Base-by-base conservation (phyloP, 35 echinoderm and acorn worm species). In the Apostichopus japonicus region DNA sequence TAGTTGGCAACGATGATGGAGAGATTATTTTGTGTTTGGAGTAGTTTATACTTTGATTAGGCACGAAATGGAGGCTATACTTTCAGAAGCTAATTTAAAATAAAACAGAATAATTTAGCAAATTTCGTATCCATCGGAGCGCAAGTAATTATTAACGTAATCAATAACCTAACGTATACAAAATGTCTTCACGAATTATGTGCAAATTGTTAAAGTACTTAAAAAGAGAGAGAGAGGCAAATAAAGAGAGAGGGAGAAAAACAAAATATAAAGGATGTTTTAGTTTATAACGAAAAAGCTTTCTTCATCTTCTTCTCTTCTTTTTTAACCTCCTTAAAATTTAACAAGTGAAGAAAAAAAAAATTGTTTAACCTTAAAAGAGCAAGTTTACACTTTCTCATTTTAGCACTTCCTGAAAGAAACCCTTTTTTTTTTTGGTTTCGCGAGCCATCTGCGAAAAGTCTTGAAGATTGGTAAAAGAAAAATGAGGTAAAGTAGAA, bases 121-220 rank as follows among this genome's bases (percentile, higher is more conserved):
- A 80, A 54, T 80, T 27, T 53, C 54, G 6, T 80, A 14, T 17
- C 19, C 24, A 23, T 6, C 71, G 16, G 71, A 75, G 17, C 21
- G 17, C 16, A 19, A 75, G 71, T 23, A 75, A 57, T 84, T 84
- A 84, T 55, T 55, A 75, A 84, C 53, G 54, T 84, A n/a, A 84
- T 84, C 81, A 84, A 84, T 84, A 84, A 57, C 16, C 14, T 84
- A 84, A 57, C 81, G 53, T 84, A 84, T 58, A 84, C 81, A 84
- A 84, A 19, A 57, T 84, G 81, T 84, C 81, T 84, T 17, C 27
- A 10, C 16, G 81, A 57, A 84, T 84, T 84, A 84, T 84, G 27
- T 80, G 11, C 27, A 23, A 80, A 44, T 54, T 80, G 16, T 33
- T 80, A 33, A 80, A 24, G 23, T 54, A 80, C 78, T 80, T 80